Conservation (phyloP, 2,113 vertebrate genomes). For the Halcyon malimbica region DNA sequence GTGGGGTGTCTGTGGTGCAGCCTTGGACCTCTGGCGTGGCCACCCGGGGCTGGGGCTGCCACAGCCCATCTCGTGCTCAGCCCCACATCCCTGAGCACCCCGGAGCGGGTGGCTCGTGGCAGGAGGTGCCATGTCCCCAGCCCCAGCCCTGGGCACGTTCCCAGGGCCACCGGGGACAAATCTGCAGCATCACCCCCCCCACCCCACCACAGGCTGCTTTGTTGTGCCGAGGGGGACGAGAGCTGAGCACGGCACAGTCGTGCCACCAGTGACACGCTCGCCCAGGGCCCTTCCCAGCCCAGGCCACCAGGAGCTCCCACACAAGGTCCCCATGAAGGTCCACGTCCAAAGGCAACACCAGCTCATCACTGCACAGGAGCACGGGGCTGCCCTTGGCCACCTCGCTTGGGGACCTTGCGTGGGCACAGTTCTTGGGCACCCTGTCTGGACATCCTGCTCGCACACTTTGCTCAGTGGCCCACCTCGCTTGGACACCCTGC, state of each 20-base stretch:
- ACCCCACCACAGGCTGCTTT: background rate
- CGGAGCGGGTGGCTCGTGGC: background rate
- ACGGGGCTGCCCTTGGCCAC: background rate
- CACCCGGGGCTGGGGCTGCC: background rate
- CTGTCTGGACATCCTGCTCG: background rate
- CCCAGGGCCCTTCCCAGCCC: accelerated
- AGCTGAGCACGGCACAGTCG: background rate
- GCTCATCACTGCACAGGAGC: accelerated
- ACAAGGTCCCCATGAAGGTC: accelerated
- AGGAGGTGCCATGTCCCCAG: accelerated
- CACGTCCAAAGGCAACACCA: accelerated
- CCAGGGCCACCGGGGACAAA: background rate
- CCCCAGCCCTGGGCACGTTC: background rate
- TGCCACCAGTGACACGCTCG: background rate
- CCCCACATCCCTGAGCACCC: background rate
- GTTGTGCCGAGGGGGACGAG: background rate
- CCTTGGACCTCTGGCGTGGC: accelerated
- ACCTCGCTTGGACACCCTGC: background rate
- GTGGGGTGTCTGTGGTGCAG: background rate
- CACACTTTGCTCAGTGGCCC: too few relatives aligned
- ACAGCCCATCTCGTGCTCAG: accelerated
- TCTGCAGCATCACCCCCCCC: slow-evolving; percentile 9
- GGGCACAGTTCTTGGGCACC: background rate
- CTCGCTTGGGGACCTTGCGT: background rate
- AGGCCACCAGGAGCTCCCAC: accelerated